Conservation (phyloP, 1,140 invertebrate genomes). For the Zaprionus vittiger region DNA sequence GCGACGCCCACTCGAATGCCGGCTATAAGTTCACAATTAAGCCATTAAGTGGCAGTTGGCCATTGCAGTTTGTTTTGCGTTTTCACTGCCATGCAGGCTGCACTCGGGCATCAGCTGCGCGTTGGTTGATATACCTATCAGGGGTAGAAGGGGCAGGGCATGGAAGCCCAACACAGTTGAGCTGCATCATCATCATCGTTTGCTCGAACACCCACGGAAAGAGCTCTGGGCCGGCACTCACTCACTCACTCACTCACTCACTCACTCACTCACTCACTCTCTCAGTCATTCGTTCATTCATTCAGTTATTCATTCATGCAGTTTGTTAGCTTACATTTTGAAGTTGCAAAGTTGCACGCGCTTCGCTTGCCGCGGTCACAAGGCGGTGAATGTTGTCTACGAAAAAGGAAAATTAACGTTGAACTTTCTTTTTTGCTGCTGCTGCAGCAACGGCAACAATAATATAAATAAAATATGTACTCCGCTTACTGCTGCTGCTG, state of each 20-base stretch:
- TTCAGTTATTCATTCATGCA: conserved; percentile 67
- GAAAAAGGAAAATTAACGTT: conserved; percentile 78
- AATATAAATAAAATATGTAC: conserved; percentile 78
- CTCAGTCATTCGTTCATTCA: conserved; percentile 52
- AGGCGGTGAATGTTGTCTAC: conserved; percentile 77
- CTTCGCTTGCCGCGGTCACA: conserved; percentile 36
- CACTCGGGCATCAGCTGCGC: conserved; percentile 37
- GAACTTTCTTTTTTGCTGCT: conserved; percentile 78
- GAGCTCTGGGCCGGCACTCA: conserved; percentile 29
- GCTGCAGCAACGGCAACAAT: conserved; percentile 54
- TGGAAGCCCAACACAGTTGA: not conserved
- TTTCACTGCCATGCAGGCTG: conserved; percentile 50
- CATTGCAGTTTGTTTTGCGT: conserved; percentile 64
- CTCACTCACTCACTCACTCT: conserved; percentile 54
- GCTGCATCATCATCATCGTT: conserved; percentile 40
- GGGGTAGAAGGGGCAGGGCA: not conserved
- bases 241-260: not conserved
- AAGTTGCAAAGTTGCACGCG: conserved; percentile 74
- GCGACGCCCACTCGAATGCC: conserved; percentile 51
- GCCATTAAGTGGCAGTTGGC: conserved; percentile 70
- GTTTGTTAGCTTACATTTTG: conserved; percentile 71
- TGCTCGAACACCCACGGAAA: conserved; percentile 63
- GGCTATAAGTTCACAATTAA: conserved; percentile 58
- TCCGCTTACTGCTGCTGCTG: conserved; percentile 35
- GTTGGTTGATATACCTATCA: not conserved